phyloP scores from a whole-genome alignment of 2,113 vertebrate species.

The Hippocampus comes region DNA sequence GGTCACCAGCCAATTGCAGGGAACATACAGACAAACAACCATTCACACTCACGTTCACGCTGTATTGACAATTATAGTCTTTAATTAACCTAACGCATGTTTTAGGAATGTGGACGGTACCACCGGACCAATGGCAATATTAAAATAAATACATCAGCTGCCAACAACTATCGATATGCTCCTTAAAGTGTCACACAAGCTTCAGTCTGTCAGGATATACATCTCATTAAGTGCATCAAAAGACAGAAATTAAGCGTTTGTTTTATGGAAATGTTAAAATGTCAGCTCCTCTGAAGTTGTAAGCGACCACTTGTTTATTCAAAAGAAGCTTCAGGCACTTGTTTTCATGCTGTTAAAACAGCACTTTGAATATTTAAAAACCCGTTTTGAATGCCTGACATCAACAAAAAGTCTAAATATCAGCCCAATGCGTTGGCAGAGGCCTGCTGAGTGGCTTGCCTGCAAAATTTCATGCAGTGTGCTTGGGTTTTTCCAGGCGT shows the following conservation, averaged over 20 bases:
- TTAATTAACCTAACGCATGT: too few species aligned
- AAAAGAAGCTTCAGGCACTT: background rate
- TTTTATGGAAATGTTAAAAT: background rate
- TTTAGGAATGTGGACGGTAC: too few species aligned
- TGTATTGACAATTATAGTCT: too few species aligned
- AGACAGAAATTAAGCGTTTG: background rate
- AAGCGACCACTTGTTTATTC: background rate
- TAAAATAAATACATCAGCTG: too few species aligned
- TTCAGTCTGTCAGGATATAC: background rate
- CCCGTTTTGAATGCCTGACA: background rate
- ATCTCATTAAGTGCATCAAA: background rate
- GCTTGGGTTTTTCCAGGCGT: background rate
- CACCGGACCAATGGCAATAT: too few species aligned
- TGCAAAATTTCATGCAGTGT: conserved; percentile 1
- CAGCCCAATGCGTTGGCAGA: background rate
- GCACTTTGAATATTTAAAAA: background rate
- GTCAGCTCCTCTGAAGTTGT: background rate
- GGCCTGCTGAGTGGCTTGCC: background rate
- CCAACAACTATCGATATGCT: too few species aligned
- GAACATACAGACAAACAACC: too few species aligned
- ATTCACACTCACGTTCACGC: too few species aligned
- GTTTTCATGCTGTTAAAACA: background rate
- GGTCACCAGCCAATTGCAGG: too few species aligned
- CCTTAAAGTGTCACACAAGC: background rate
- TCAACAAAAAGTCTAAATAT: background rate